Base-by-base conservation (phyloP, 1,140 invertebrate species). In the Octopus bimaculoides region DNA sequence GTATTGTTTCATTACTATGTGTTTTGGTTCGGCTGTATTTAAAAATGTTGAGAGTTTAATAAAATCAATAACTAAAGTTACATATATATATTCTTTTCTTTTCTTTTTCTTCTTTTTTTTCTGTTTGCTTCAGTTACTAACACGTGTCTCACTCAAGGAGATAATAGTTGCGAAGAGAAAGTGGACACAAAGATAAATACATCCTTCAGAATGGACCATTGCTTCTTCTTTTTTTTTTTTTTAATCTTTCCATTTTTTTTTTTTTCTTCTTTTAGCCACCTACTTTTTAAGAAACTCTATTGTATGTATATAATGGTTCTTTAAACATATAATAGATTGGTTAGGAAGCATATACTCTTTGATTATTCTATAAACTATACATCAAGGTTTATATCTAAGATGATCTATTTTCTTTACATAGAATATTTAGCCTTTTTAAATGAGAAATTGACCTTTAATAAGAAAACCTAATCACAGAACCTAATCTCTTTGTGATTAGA, bases 71-170 rank as follows among this genome's bases (percentile, higher is more conserved):
- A 41, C 26, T 41, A 41, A 41, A 41, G 26, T 41, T 41, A 41
- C 26, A 41, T 3, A 41, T 41, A 41, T 41, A 41, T 41, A 41
- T 41, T 41, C 26, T 41, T 41, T 41, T 41, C 26, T 41, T 41
- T 41, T 41, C 12, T 26, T 56, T 20, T 66, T 75, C 52, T 56
- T 52, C 12, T 26, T 56, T 20, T 66, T 75, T 52, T 56, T 52
- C 76, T 76, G 71, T 79, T 73, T 79, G 54, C 80, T 83, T 55
- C 80, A 83, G 83, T 81, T 80, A 54, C 73, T 83, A n/a, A 71
- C 76, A 17, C 78, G 83, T 54, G 76, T 83, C 17, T 78, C 82
- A 4, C 77, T 77, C 8, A 83, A 82, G 75, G 83, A 83, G 73
- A 79, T 83, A 53, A 79, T 73, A 20, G 26, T 80, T 55, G 80